phyloP scores from a whole-genome alignment of 2,888 invertebrate species.

The Nemoura dubitans region DNA sequence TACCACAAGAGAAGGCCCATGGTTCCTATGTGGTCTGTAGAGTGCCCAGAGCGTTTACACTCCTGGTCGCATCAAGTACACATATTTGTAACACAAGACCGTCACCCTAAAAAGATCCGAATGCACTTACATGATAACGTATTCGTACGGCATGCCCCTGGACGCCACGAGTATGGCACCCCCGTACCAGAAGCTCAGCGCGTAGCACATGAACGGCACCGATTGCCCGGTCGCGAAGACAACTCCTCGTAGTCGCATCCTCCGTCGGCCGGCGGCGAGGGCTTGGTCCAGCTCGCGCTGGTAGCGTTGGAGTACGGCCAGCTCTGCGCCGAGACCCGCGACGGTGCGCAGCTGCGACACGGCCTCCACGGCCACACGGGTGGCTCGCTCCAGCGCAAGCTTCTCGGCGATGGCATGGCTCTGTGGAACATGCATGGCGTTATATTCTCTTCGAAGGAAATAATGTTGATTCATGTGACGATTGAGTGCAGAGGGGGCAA shows the following conservation, averaged over 20 bases:
- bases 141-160: conserved; percentile 68
- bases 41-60: too few species aligned
- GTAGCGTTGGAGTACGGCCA: conserved; percentile 69
- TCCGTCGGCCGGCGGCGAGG: conserved; percentile 62
- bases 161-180: conserved; percentile 71
- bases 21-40: too few species aligned
- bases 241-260: conserved; percentile 70
- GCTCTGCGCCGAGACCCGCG: conserved; percentile 72
- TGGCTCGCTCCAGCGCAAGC: conserved; percentile 71
- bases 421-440: background rate
- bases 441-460: conserved; percentile 54
- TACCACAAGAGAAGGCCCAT: too few species aligned
- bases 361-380: conserved; percentile 74
- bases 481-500: too few species aligned
- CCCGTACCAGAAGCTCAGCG: conserved; percentile 76
- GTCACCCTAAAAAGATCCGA: too few species aligned
- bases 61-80: too few species aligned
- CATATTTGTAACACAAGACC: too few species aligned
- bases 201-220: conserved; percentile 76
- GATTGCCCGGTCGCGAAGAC: conserved; percentile 78
- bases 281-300: conserved; percentile 64
- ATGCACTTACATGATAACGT: conserved; percentile 72
- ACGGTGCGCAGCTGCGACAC: conserved; percentile 78
- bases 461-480: too few species aligned
- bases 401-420: conserved; percentile 69